phyloP scores from a whole-genome alignment of 2,888 invertebrate genomes.

The Drosophila falleni region DNA sequence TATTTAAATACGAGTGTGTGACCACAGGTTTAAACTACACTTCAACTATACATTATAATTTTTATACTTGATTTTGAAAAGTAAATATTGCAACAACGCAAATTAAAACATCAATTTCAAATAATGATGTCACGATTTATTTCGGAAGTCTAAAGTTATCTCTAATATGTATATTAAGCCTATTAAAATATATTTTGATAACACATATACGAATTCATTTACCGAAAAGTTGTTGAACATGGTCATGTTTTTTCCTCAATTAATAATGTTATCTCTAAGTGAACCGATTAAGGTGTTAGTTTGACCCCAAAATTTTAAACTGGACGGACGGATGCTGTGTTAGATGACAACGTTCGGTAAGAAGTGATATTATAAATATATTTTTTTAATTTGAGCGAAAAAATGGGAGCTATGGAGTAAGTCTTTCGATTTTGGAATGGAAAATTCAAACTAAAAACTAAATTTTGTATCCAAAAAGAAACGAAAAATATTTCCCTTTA shows the following conservation, averaged over 20 bases:
- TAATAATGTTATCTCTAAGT: slow-evolving; percentile 39
- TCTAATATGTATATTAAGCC: slow-evolving; percentile 1
- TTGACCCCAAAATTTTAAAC: slow-evolving; percentile 20
- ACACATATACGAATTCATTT: neutral
- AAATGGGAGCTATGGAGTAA: too few species aligned
- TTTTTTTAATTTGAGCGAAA: too few species aligned
- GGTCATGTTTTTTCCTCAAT: slow-evolving; percentile 29
- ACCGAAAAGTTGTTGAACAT: slow-evolving; percentile 23
- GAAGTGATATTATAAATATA: neutral
- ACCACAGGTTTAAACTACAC: too few species aligned
- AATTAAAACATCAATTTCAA: slow-evolving; percentile 4
- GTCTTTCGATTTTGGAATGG: too few species aligned
- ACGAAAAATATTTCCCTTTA: too few species aligned
- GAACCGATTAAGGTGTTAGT: slow-evolving; percentile 49
- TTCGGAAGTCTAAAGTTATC: slow-evolving; percentile 30
- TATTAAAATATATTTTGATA: slow-evolving; percentile 7
- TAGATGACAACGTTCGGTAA: slow-evolving; percentile 6
- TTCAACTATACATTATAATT: too few species aligned
- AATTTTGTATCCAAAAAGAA: too few species aligned
- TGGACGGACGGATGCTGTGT: slow-evolving; percentile 2
- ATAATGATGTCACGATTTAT: slow-evolving; percentile 46
- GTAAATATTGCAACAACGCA: slow-evolving; percentile 2
- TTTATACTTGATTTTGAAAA: neutral
- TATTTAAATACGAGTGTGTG: too few species aligned
- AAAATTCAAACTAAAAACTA: too few species aligned